phyloP scores from a whole-genome alignment of 2,113 vertebrate species.

The Otocyon megalotis region DNA sequence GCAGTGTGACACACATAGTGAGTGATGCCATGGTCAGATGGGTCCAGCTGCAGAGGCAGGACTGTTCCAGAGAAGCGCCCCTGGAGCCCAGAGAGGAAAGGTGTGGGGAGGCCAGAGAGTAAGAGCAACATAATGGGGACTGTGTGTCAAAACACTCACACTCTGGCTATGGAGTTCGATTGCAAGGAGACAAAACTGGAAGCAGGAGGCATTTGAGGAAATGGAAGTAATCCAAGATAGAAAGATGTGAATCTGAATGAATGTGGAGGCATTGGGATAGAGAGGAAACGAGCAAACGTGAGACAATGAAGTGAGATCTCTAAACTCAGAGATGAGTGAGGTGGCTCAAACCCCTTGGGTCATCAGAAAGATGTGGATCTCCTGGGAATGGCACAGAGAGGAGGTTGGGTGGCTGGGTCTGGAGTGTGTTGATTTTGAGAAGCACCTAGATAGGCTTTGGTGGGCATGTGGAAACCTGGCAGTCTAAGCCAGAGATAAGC shows the following conservation, averaged over 20 bases:
- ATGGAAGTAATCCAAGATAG: not conserved
- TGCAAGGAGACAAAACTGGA: not conserved
- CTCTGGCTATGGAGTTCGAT: not conserved
- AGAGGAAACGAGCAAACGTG: not conserved
- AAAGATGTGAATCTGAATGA: not conserved
- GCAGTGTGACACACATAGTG: fast-evolving
- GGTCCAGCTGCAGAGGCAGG: not conserved
- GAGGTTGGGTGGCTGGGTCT: not conserved
- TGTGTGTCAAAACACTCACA: not conserved
- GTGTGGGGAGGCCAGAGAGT: fast-evolving
- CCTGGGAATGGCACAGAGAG: not conserved
- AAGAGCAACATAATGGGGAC: not conserved
- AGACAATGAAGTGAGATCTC: not conserved
- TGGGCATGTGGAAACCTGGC: no score
- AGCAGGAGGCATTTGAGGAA: not conserved
- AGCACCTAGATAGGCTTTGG: no score
- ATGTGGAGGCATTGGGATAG: not conserved
- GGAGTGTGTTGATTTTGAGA: not conserved
- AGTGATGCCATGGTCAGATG: fast-evolving
- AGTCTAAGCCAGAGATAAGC: not conserved
- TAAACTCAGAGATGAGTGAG: not conserved
- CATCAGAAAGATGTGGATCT: not conserved
- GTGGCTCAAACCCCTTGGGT: not conserved
- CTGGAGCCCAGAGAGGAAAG: fast-evolving
- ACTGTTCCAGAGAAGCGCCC: not conserved